Conservation (phyloP, 2,888 invertebrate species). For the Diploptera punctata region DNA sequence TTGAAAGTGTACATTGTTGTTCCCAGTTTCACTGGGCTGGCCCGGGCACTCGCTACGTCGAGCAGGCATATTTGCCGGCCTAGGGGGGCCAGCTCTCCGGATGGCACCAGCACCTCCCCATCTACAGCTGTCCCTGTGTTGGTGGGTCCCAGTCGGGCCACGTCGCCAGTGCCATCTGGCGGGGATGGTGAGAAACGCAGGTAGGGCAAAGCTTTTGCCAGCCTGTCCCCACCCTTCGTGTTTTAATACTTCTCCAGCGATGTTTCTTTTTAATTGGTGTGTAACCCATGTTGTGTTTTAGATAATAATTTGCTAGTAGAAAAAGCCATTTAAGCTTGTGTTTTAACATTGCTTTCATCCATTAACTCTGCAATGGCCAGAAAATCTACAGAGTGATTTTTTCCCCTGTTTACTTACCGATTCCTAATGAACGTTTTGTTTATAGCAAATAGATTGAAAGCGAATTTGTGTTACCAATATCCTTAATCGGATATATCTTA, state of each 20-base stretch:
- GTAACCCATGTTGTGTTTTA: background rate
- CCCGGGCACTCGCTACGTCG: slow-evolving; percentile 34
- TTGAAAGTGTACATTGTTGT: too few species aligned
- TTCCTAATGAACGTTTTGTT: too few species aligned
- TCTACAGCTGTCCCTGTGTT: background rate
- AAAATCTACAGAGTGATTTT: too few species aligned
- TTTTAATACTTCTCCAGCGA: background rate
- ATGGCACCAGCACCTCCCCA: slow-evolving; percentile 6
- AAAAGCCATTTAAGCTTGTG: too few species aligned
- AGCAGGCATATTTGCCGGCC: slow-evolving; percentile 37
- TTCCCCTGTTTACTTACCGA: too few species aligned
- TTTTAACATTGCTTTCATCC: too few species aligned
- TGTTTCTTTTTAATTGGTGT: background rate
- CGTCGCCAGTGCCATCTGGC: slow-evolving; percentile 27
- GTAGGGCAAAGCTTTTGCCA: slow-evolving; percentile 29
- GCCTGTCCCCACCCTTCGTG: background rate
- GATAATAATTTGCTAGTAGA: too few species aligned
- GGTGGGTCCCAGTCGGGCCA: slow-evolving; percentile 23
- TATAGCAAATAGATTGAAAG: too few species aligned
- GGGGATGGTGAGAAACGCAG: slow-evolving; percentile 34
- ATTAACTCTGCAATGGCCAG: too few species aligned
- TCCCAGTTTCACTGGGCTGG: slow-evolving; percentile 33
- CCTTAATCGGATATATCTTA: too few species aligned
- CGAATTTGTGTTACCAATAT: too few species aligned
- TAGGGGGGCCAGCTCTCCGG: slow-evolving; percentile 19